Evolutionary conservation across 2,113 vertebrate species (phyloP), one percentile per base, ranked within the genome.

Genomic region (Atrichornis clamosus): DNA sequence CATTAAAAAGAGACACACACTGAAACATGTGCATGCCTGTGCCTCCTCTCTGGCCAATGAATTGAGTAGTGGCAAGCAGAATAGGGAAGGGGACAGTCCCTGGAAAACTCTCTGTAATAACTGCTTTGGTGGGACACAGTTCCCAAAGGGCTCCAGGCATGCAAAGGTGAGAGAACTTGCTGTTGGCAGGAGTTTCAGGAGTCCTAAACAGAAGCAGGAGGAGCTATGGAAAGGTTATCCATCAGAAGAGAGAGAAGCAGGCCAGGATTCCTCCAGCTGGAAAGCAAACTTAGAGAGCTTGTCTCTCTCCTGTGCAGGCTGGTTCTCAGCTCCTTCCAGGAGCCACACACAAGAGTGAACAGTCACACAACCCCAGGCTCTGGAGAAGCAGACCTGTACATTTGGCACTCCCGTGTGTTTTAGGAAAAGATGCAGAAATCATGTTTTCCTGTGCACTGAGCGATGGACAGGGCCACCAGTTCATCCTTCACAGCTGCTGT

Each of bases 1-100:
- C 59, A 79, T 86, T 87, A 58, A 95, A 90, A 95, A 88, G 86
- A 93, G 64, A 52, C 37, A 13, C 65, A 15, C 39, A 79, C 18
- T 37, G 84, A 76, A 87, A 89, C 52, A 52, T 11, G 35, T 53
- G 46, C 37, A 0, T 82, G 82, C 53, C 46, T 0, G 0, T 52
- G 65, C 42, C 55, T 89, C 63, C 42, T 80, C 41, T 67, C 56
- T 7, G 20, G 65, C 47, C 50, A 26, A 21, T 67, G 74, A 63
- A 49, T 7, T 20, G 88, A 10, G 32, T 6, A 55, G 84, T 11
- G 35, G 63, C 67, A 62, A 68, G 5, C 11, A 59, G 42, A 9
- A 15, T 7, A 67, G 53, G 53, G 53, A 88, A 92, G 32, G 41
- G 42, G 26, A 42, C 24, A 67, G 47, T 2, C 30, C 46, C 35